These are phyloP conservation scores for Climacteris rufus DNA, from an alignment of 2,113 vertebrate genomes.

Conservation along the genomic window DNA sequence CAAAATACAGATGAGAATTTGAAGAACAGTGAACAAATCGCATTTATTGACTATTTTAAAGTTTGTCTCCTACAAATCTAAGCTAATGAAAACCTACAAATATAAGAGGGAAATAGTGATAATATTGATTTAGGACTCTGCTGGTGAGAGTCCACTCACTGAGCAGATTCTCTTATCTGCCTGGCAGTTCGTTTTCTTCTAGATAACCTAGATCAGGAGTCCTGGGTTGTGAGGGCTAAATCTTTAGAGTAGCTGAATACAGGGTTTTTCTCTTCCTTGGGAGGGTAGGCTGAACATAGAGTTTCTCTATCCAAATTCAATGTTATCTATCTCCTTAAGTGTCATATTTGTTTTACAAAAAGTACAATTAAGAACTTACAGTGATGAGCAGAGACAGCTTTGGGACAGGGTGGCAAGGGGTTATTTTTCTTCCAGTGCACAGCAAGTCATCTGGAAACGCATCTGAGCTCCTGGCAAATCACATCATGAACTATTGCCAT, in stretches of 20 bases:
- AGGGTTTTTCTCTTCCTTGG: neutral
- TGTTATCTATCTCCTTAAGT: neutral
- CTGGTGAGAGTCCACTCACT: neutral
- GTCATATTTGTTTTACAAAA: neutral
- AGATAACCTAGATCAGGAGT: neutral
- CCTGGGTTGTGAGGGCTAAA: neutral
- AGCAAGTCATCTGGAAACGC: neutral
- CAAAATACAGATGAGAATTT: slow-evolving; percentile 21
- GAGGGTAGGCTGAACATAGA: neutral
- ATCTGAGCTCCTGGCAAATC: neutral
- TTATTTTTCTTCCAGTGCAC: neutral
- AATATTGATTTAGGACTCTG: neutral
- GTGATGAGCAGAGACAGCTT: neutral
- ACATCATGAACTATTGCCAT: neutral
- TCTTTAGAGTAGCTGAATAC: neutral
- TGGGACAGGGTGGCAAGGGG: neutral
- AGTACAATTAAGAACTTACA: neutral
- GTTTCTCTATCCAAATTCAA: neutral
- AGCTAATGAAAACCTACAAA: slow-evolving; percentile 44
- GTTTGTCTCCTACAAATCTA: neutral
- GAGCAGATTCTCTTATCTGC: no score
- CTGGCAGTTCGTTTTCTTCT: neutral
- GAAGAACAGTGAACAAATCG: neutral
- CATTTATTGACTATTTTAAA: slow-evolving; percentile 10
- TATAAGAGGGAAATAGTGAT: neutral